Conservation (phyloP, 2,888 invertebrate genomes). For the Gnatocerus cornutus region DNA sequence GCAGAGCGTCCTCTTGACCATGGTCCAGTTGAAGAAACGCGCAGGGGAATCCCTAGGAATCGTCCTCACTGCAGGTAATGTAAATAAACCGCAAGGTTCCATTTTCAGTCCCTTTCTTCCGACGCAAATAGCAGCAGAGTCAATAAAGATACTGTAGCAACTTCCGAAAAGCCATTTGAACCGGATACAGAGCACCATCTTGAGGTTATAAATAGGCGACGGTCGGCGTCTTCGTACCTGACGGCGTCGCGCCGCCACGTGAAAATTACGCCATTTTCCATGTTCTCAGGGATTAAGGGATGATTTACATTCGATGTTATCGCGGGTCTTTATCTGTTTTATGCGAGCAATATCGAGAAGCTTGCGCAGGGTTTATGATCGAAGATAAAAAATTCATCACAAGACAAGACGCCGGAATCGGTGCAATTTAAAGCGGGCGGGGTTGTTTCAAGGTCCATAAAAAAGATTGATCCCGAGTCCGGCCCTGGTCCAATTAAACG, state of each 20-base stretch:
- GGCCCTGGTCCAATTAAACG: neutral
- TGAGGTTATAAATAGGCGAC: slow-evolving; percentile 55
- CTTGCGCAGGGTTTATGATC: too few species aligned
- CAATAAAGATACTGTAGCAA: slow-evolving; percentile 33
- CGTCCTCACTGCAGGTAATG: slow-evolving; percentile 59
- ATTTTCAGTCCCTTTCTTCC: neutral
- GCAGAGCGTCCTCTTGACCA: slow-evolving; percentile 57
- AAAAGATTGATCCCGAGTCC: neutral
- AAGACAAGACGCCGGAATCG: slow-evolving; percentile 3
- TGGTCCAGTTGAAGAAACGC: slow-evolving; percentile 74
- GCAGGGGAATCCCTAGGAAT: slow-evolving; percentile 76
- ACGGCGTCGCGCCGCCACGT: slow-evolving; percentile 11
- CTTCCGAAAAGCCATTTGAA: slow-evolving; percentile 41
- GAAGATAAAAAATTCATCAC: slow-evolving; percentile 3
- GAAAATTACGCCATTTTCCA: slow-evolving; percentile 1
- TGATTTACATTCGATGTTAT: neutral
- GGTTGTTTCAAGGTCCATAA: too few species aligned
- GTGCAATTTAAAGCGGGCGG: neutral
- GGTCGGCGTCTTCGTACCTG: slow-evolving; percentile 55
- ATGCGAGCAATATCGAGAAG: neutral
- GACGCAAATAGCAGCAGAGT: slow-evolving; percentile 25
- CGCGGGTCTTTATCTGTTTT: neutral
- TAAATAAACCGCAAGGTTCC: too few species aligned
- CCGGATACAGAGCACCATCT: slow-evolving; percentile 41
- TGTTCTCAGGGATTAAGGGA: neutral